Base-by-base conservation (phyloP, 2,888 invertebrate genomes). In the Ochropleura leucogaster region DNA sequence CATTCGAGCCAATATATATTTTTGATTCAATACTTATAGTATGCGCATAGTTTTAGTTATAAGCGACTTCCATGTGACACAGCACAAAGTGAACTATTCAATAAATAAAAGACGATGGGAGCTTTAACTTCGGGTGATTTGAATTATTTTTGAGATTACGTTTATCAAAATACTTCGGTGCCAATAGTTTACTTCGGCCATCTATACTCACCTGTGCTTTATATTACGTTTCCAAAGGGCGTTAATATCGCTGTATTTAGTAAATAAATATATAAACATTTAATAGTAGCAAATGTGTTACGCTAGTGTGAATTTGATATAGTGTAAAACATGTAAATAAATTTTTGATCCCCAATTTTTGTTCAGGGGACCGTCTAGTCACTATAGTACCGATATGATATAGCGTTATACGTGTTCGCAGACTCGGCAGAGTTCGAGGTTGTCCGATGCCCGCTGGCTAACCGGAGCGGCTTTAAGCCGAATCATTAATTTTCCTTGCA, bases 261-360 rank as follows among this genome's bases (percentile, higher is more conserved):
- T 89, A 85, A 89, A 88, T 86, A 86, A 78, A 83, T 84, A 85
- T 82, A 87, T 87, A 86, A 88, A 89, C 86, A 85, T 78, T 78
- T 79, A 78, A 79, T 88, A 82, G 89, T 92, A 92, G 90, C 85
- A 66, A 59, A 90, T 84, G 89, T 92, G 89, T 92, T 94, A 94
- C 93, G 92, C 86, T 95, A 95, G 93, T 91, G 92, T 92, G 93
- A 93, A 93, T 93, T 94, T 93, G 89, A 91, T 95, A 94, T 93
- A 93, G 91, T 92, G 89, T 92, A 81, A 91, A 91, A 89, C 82
- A 79, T 95, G 95, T 95, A 95, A 91, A 95, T 95, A 89, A 74
- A 87, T 66, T 84, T 85, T 90, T 89, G 86, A 90, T 92, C 92
- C 94, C 91, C 91, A 87, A 72, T 82, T 85, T 89, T 87, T 84